phyloP scores from a whole-genome alignment of 1,140 invertebrate species.

The Aphelinus atriplicis region DNA sequence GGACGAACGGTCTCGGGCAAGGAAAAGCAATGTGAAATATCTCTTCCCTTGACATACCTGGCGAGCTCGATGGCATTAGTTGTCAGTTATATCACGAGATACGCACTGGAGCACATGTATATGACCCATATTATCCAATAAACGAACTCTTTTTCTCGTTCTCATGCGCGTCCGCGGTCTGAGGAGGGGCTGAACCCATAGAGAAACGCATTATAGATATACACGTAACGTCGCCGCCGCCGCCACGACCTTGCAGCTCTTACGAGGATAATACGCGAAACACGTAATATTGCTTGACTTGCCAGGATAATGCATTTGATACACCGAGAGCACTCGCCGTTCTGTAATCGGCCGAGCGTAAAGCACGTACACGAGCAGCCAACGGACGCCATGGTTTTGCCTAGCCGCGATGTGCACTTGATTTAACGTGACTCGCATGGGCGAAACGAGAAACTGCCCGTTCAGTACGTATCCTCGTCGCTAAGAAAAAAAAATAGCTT shows the following conservation, averaged over 20 bases:
- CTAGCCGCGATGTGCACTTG: neutral
- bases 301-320: slow-evolving; percentile 34
- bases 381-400: neutral
- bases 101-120: neutral
- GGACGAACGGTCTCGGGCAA: neutral
- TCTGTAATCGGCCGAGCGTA: slow-evolving; percentile 4
- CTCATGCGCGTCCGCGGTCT: neutral
- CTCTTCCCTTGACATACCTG: slow-evolving; percentile 34
- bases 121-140: neutral
- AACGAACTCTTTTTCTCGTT: neutral
- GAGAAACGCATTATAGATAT: neutral
- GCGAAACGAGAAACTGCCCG: neutral
- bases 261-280: slow-evolving; percentile 22
- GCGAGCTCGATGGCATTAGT: neutral
- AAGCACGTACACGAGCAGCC: slow-evolving; percentile 7
- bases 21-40: slow-evolving; percentile 29
- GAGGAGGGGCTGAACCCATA: neutral
- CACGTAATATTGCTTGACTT: neutral
- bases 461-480: too few species aligned
- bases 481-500: neutral
- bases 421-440: slow-evolving; percentile 13
- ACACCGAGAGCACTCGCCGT: neutral
- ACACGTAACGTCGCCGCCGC: neutral
- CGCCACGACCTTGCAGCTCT: slow-evolving; percentile 11
- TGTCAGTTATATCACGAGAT: slow-evolving; percentile 16